Conservation (phyloP, 2,113 vertebrate genomes). For the Phyllostomus hastatus region DNA sequence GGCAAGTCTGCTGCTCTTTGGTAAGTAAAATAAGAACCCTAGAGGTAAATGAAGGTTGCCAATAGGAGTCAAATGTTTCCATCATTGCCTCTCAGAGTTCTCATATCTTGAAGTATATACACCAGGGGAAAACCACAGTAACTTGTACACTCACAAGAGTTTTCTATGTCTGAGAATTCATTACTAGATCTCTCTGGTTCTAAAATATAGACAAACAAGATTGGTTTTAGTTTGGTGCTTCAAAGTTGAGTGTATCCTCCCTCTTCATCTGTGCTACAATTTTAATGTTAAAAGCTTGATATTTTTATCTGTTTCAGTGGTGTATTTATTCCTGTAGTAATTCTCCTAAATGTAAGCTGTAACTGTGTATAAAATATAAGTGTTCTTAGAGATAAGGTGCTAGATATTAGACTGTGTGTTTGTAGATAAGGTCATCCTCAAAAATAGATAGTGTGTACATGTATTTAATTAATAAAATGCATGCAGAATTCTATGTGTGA, state of each 20-base stretch:
- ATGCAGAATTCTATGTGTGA: constrained; percentile 46
- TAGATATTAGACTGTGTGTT: constrained; percentile 64
- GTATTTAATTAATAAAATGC: constrained; percentile 57
- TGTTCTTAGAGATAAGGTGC: constrained; percentile 69
- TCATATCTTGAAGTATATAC: constrained; percentile 38
- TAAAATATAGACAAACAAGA: constrained; percentile 18
- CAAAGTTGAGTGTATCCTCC: constrained; percentile 35
- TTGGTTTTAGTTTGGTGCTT: constrained; percentile 57
- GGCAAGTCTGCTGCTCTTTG: constrained; percentile 29
- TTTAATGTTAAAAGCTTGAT: constrained; percentile 38
- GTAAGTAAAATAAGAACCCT: constrained; percentile 42
- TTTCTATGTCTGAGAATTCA: neutral
- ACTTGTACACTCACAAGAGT: neutral
- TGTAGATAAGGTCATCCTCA: constrained; percentile 5
- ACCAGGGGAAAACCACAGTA: neutral
- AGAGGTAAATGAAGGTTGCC: neutral
- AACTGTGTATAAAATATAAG: constrained; percentile 53
- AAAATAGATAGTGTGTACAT: neutral
- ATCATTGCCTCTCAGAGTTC: constrained; percentile 42
- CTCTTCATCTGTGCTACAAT: constrained; percentile 45
- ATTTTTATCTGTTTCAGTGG: constrained; percentile 56
- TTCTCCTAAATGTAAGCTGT: constrained; percentile 54
- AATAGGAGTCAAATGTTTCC: neutral
- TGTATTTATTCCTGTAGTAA: constrained; percentile 43
- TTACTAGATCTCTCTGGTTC: neutral